These are phyloP conservation scores for Phymastichus coffea DNA, from an alignment of 1,140 invertebrate species.

Conservation along the genomic window DNA sequence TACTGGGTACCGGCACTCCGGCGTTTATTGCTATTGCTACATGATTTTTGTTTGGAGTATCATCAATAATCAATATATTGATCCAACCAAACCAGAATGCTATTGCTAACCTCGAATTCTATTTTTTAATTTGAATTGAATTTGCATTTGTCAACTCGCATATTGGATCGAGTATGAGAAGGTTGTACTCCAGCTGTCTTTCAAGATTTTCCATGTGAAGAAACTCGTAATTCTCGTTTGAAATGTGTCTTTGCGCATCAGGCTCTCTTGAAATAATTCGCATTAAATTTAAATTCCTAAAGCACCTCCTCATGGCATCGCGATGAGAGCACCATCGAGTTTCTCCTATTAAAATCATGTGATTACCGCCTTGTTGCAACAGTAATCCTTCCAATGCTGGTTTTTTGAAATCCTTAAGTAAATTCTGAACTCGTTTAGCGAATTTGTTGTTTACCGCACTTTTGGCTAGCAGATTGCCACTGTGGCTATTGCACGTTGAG, in stretches of 20 bases:
- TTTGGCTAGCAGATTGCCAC: slow-evolving; percentile 20
- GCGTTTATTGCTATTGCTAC: too few species aligned
- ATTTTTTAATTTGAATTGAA: too few species aligned
- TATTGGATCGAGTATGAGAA: slow-evolving; percentile 14
- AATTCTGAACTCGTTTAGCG: background rate
- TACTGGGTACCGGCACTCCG: too few species aligned
- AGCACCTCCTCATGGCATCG: background rate
- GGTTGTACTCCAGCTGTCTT: slow-evolving; percentile 1
- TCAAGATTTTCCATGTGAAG: background rate
- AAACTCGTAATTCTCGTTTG: background rate
- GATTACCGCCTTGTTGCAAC: background rate
- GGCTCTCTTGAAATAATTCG: background rate
- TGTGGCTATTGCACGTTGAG: slow-evolving; percentile 14
- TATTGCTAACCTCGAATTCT: too few species aligned
- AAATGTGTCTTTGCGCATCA: background rate
- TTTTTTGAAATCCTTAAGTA: background rate
- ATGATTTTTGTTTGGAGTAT: too few species aligned
- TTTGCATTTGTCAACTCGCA: slow-evolving; percentile 22
- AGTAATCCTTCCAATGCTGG: background rate
- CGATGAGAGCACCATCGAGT: slow-evolving; percentile 16
- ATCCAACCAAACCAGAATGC: too few species aligned
- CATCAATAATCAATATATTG: too few species aligned
- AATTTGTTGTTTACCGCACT: background rate
- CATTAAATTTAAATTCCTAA: slow-evolving; percentile 18
- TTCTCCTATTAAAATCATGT: slow-evolving; percentile 4